Conservation (phyloP, 2,888 invertebrate genomes). For the Drosophila trichaetosa region DNA sequence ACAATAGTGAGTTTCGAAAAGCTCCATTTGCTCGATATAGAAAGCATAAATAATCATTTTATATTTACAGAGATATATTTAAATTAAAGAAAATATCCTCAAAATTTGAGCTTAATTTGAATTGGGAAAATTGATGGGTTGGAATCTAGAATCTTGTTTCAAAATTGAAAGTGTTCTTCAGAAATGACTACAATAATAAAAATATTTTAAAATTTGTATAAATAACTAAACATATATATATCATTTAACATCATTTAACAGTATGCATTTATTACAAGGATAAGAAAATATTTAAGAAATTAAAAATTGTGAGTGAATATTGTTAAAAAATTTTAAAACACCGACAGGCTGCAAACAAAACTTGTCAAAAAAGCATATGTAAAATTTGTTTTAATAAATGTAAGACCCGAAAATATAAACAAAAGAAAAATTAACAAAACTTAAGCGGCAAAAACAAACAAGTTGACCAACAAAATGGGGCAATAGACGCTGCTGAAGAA, state of each 20-base stretch:
- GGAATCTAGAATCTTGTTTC: background rate
- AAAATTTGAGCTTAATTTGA: background rate
- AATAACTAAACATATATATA: background rate
- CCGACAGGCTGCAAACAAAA: background rate
- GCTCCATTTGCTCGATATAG: background rate
- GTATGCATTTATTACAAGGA: background rate
- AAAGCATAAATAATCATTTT: background rate
- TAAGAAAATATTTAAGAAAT: background rate
- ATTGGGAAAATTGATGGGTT: background rate
- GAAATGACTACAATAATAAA: background rate
- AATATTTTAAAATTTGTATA: background rate
- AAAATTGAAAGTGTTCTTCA: background rate
- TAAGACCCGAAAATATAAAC: background rate
- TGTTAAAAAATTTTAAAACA: background rate
- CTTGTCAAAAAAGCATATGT: background rate
- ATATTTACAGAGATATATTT: background rate
- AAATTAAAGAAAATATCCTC: background rate
- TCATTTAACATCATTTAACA: background rate
- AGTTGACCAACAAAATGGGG: constrained; percentile 46
- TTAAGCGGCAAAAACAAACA: constrained; percentile 44
- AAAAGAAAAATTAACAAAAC: constrained; percentile 43
- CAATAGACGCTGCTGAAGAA: background rate
- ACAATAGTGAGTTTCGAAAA: background rate
- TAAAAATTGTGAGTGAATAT: background rate
- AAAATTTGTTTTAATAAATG: background rate